Conservation (phyloP, 2,888 invertebrate genomes). For the Nysson spinosus region DNA sequence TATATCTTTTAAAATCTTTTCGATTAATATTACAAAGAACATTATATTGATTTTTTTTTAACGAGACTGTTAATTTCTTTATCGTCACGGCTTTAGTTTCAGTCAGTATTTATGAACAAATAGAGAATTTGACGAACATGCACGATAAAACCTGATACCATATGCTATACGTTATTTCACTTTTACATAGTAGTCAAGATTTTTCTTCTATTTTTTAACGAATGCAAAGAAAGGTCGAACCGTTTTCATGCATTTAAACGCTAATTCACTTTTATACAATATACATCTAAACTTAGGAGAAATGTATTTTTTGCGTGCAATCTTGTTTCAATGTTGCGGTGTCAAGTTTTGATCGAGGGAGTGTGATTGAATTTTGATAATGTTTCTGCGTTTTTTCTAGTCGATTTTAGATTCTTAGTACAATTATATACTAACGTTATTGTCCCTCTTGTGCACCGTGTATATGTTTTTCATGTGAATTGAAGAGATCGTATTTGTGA, state of each 20-base stretch:
- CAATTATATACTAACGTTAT: conserved; percentile 23
- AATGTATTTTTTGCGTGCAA: conserved; percentile 64
- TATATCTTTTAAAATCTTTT: conserved; percentile 25
- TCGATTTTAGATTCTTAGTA: conserved; percentile 20
- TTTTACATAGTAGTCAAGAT: conserved; percentile 43
- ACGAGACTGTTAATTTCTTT: conserved; percentile 1
- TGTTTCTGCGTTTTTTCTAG: conserved; percentile 13
- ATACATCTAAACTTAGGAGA: conserved; percentile 56
- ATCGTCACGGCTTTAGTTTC: conserved; percentile 17
- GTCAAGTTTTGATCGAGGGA: conserved; percentile 23
- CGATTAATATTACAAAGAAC: conserved; percentile 26
- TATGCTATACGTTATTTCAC: conserved; percentile 36
- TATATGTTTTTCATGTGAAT: conserved; percentile 16
- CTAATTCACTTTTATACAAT: conserved; percentile 63
- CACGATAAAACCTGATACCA: conserved; percentile 30
- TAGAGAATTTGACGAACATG: conserved; percentile 9
- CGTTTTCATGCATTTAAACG: conserved; percentile 62
- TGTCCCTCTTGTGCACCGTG: conserved; percentile 27
- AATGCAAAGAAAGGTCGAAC: conserved; percentile 24
- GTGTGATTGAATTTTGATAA: conserved; percentile 23
- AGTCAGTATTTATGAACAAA: conserved; percentile 1
- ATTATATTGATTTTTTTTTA: conserved; percentile 26
- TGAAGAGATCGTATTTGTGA: conserved; percentile 26
- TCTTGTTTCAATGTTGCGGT: conserved; percentile 70
- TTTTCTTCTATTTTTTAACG: conserved; percentile 39